phyloP scores from a whole-genome alignment of 1,140 invertebrate species.

The Matsumurasca onukii region DNA sequence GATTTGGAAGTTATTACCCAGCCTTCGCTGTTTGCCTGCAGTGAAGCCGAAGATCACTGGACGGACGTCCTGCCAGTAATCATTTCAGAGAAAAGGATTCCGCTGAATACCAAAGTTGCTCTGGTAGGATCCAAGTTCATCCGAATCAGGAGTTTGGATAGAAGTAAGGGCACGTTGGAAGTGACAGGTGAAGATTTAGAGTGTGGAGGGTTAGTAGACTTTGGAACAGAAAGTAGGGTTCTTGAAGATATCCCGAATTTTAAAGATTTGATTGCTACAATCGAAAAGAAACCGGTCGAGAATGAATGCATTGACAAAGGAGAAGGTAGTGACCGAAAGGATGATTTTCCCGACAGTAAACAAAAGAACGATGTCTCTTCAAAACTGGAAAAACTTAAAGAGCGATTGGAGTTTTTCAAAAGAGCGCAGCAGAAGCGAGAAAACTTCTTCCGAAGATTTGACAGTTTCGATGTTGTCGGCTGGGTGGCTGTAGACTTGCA shows the following conservation, averaged over 20 bases:
- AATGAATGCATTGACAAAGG: background rate
- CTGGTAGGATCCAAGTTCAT: background rate
- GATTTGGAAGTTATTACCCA: background rate
- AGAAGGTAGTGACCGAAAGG: background rate
- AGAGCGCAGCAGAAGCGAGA: background rate
- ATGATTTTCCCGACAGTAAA: background rate
- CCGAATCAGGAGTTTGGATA: background rate
- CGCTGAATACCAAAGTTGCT: background rate
- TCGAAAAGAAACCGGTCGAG: background rate
- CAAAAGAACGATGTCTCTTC: no score
- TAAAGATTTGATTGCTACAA: background rate
- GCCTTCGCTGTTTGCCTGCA: background rate
- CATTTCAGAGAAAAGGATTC: background rate
- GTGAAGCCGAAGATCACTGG: slow-evolving; percentile 1
- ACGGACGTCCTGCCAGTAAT: background rate
- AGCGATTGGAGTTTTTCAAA: no score
- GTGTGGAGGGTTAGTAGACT: background rate
- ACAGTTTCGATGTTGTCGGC: background rate
- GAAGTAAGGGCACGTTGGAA: background rate
- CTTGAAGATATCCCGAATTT: background rate
- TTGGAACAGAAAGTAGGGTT: background rate
- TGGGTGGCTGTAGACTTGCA: slow-evolving; percentile 1
- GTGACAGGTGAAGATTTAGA: background rate
- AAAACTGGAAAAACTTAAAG: no score
- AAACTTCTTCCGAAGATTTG: background rate